Conservation (phyloP, 2,113 vertebrate genomes). For the Hippocampus guttulatus region DNA sequence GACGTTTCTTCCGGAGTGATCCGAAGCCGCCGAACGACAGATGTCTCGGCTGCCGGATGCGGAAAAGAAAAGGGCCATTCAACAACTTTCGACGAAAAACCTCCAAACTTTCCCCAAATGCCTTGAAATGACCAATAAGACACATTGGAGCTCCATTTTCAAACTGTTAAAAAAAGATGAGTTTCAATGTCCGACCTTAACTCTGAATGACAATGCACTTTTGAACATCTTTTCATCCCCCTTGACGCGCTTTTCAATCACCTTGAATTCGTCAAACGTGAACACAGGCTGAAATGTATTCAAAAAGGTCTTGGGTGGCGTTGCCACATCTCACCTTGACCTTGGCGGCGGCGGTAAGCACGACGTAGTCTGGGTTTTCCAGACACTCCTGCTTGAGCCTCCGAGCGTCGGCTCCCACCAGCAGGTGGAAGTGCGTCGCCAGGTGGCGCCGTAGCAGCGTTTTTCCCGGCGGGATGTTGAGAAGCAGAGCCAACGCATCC, state of each 20-base stretch:
- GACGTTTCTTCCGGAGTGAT: conserved; percentile 86
- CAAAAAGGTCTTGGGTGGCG: no score
- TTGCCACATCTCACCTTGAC: conserved; percentile 77
- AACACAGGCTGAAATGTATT: no score
- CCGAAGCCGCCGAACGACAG: conserved; percentile 88
- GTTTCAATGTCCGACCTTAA: no score
- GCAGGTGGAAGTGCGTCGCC: conserved; percentile 92
- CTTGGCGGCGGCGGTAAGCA: conserved; percentile 92
- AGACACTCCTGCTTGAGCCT: conserved; percentile 86
- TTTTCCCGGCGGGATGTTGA: conserved; percentile 95
- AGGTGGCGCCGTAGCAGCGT: conserved; percentile 90
- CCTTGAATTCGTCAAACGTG: no score
- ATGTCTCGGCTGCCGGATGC: conserved; percentile 81
- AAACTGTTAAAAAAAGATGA: no score
- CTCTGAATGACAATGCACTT: no score
- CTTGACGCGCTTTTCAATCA: no score
- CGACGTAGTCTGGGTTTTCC: conserved; percentile 85
- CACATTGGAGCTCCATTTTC: no score
- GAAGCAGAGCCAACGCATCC: conserved; percentile 89
- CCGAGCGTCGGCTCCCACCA: conserved; percentile 87
- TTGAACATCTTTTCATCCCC: no score
- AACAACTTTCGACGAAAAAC: neutral
- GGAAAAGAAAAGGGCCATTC: neutral
- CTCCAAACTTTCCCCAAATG: neutral
- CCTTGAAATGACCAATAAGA: no score